These are phyloP conservation scores for Halisarca cf. caerulea DNA, from an alignment of 37 sponge, comb jelly and placozoan species.

Conservation along the genomic window DNA sequence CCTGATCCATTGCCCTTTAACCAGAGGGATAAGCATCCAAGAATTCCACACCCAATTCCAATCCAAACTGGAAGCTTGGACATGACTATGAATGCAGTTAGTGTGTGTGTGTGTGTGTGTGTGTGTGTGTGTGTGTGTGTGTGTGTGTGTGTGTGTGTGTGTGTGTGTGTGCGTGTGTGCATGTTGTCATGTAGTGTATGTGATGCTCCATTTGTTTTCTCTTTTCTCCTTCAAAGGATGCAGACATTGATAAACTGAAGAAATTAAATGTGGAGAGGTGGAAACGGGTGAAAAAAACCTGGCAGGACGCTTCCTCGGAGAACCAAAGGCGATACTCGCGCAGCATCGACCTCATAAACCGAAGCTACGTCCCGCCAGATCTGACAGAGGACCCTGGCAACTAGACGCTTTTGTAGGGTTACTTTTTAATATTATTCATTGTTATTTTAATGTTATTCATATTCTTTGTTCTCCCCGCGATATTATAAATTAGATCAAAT, in stretches of 20 bases:
- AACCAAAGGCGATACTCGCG: conserved; percentile 42
- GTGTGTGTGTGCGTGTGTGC: conserved; percentile 8
- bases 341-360: background rate
- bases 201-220: background rate
- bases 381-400: background rate
- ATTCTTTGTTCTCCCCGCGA: no score
- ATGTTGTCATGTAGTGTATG: background rate
- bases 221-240: background rate
- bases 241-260: background rate
- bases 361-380: background rate
- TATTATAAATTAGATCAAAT: no score
- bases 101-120: conserved; percentile 14
- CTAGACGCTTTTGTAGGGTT: no score
- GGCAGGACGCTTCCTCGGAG: conserved; percentile 34
- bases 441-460: no score
- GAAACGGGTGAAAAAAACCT: conserved; percentile 33
- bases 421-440: no score
- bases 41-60: conserved; percentile 11
- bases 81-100: background rate
- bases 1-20: background rate
- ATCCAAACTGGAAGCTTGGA: conserved; percentile 19
- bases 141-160: conserved; percentile 3
- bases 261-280: conserved; percentile 36
- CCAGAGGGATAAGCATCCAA: background rate
- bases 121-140: conserved; percentile 3